phyloP scores from a whole-genome alignment of 2,888 invertebrate species.

The Artemia sp. region DNA sequence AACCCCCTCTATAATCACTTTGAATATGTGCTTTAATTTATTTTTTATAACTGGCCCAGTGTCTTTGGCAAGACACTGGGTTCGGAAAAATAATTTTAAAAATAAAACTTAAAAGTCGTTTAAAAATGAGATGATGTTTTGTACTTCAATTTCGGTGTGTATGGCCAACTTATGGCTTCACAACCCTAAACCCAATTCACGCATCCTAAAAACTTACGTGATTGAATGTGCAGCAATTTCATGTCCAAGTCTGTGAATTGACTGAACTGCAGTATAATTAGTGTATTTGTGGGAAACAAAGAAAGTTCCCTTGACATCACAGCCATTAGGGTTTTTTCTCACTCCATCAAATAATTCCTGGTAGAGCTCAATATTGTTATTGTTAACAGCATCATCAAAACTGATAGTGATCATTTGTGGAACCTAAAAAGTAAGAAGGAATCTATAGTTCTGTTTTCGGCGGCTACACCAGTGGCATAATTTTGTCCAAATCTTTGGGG shows the following conservation, averaged over 20 bases:
- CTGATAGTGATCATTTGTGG: constrained; percentile 89
- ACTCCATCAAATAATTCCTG: constrained; percentile 77
- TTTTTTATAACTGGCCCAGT: no score
- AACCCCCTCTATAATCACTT: no score
- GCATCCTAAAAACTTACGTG: constrained; percentile 46
- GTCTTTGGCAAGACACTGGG: no score
- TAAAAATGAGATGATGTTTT: no score
- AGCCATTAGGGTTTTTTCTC: constrained; percentile 79
- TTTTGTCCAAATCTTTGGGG: not conserved
- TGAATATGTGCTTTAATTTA: no score
- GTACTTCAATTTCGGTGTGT: no score
- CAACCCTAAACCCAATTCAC: no score
- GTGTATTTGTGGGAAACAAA: constrained; percentile 84
- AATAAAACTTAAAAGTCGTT: no score
- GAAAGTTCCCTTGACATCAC: constrained; percentile 78
- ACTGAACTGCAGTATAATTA: constrained; percentile 81
- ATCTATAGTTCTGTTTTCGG: no score
- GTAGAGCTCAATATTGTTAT: constrained; percentile 83
- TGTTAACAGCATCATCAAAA: constrained; percentile 85
- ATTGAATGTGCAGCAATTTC: constrained; percentile 86
- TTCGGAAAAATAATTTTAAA: no score
- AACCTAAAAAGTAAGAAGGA: constrained; percentile 34
- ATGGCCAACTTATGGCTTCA: no score
- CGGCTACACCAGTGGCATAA: not conserved
- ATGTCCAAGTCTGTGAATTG: constrained; percentile 75